phyloP scores from a whole-genome alignment of 64 coral and sea anemone genomes.

The Cladopsammia gracilis region DNA sequence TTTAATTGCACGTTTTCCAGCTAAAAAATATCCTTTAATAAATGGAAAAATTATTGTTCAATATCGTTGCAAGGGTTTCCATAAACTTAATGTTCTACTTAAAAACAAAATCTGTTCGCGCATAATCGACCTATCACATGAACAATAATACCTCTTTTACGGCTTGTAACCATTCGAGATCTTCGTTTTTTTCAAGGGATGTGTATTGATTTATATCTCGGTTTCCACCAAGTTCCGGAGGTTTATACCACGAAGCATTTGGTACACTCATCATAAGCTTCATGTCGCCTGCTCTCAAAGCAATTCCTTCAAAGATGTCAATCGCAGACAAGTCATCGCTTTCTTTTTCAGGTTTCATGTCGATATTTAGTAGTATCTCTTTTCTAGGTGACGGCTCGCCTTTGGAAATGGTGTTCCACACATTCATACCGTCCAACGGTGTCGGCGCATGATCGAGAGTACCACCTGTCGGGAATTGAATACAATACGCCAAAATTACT shows the following conservation, averaged over 20 bases:
- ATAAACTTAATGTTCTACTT: too few species aligned
- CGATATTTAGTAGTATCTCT: slow-evolving; percentile 65
- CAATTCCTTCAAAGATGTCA: slow-evolving; percentile 58
- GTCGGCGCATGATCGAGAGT: neutral
- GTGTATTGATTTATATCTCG: neutral
- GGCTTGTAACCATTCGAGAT: neutral
- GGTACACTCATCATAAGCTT: slow-evolving; percentile 78
- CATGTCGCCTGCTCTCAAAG: slow-evolving; percentile 79
- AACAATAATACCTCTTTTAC: neutral
- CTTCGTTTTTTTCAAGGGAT: neutral
- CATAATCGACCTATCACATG: too few species aligned
- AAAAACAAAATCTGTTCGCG: too few species aligned
- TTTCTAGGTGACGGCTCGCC: slow-evolving; percentile 53
- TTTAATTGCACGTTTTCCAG: too few species aligned
- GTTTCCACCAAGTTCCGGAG: slow-evolving; percentile 50
- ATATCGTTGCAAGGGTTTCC: too few species aligned
- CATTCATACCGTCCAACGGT: slow-evolving; percentile 32
- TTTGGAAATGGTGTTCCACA: slow-evolving; percentile 54
- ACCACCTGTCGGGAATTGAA: neutral
- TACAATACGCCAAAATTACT: too few species aligned
- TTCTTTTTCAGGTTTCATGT: neutral
- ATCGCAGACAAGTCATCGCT: neutral
- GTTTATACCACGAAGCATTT: slow-evolving; percentile 67
- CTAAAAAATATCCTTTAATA: too few species aligned
- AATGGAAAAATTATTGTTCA: too few species aligned